A percentile compares a stretch with the other conserved stretches of the same genome.
Evolutionary conservation across 2,888 invertebrate genomes (phyloP).

Genomic region (Catocala fraxini): DNA sequence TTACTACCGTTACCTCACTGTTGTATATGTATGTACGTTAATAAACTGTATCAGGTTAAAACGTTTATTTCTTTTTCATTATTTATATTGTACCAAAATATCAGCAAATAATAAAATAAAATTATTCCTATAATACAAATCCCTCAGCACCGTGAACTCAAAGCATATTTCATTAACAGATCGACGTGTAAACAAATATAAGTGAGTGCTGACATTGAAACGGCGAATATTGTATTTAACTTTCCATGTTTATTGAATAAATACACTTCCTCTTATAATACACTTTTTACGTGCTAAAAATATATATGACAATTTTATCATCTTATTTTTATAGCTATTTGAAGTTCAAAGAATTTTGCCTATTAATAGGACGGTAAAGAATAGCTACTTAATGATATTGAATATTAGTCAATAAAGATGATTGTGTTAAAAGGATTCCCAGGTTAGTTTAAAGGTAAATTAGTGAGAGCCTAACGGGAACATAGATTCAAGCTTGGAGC

Average conservation of each 20-base stretch:
- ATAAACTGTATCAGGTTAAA: not conserved
- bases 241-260: slow-evolving; percentile 50
- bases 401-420: no score
- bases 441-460: no score
- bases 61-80: not conserved
- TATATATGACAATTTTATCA: slow-evolving; percentile 2
- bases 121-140: slow-evolving; percentile 16
- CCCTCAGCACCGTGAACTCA: slow-evolving; percentile 16
- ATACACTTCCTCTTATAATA: slow-evolving; percentile 33
- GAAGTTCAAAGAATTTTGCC: no score
- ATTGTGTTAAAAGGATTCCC: no score
- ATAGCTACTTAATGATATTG: no score
- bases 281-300: slow-evolving; percentile 25
- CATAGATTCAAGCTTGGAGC: no score
- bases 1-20: no score
- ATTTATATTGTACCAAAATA: slow-evolving; percentile 3
- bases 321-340: not conserved
- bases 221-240: slow-evolving; percentile 51
- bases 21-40: no score
- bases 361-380: no score
- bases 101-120: slow-evolving; percentile 8
- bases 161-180: slow-evolving; percentile 29
- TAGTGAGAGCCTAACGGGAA: no score
- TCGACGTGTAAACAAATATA: slow-evolving; percentile 43
- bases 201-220: slow-evolving; percentile 46